Evolutionary conservation across 2,888 invertebrate species (phyloP).

Genomic region (Philereme transversata): DNA sequence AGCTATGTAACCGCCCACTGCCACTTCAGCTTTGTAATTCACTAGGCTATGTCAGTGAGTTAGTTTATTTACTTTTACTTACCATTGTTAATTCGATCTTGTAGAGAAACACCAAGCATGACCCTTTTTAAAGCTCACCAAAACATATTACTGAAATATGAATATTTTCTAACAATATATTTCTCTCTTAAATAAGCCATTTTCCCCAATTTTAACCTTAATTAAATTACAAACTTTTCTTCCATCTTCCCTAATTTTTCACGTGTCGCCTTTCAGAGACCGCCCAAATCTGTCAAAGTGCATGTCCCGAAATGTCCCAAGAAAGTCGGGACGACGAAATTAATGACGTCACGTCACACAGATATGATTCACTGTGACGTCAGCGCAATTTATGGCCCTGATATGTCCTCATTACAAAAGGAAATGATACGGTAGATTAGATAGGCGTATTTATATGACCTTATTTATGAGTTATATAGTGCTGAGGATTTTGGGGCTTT

Average conservation of each 20-base stretch:
- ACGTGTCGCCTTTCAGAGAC: conserved; percentile 45
- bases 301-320: conserved; percentile 25
- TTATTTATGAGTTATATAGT: no score
- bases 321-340: conserved; percentile 52
- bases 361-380: conserved; percentile 60
- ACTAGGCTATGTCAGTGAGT: no score
- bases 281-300: conserved; percentile 55
- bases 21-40: no score
- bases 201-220: conserved; percentile 32
- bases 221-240: conserved; percentile 33
- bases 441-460: conserved; percentile 22
- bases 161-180: background rate
- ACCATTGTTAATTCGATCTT: no score
- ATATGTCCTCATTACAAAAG: conserved; percentile 54
- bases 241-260: conserved; percentile 43
- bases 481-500: no score
- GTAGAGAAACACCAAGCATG: no score
- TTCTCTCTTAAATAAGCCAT: no score
- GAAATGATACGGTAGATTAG: conserved; percentile 44
- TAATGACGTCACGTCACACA: conserved; percentile 63
- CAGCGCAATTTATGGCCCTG: conserved; percentile 50
- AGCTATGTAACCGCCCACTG: no score
- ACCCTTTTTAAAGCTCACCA: no score
- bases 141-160: background rate
- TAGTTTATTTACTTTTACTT: no score